phyloP scores from a whole-genome alignment of 1,140 invertebrate genomes.

The Pollicipes pollicipes region DNA sequence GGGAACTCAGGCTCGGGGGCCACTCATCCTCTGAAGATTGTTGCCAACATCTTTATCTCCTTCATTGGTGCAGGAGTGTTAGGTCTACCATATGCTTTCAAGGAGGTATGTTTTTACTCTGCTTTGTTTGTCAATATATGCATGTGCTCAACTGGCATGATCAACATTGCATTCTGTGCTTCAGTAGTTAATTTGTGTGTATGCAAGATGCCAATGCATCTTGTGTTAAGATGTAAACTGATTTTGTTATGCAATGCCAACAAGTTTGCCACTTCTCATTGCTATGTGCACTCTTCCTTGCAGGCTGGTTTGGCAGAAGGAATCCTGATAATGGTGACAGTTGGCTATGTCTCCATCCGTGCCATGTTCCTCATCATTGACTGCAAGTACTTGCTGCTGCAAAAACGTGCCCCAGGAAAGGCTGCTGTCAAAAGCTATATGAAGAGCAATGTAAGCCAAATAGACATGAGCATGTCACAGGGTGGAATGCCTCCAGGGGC shows the following conservation, averaged over 20 bases:
- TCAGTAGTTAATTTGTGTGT: no score
- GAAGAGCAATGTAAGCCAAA: no score
- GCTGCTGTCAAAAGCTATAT: no score
- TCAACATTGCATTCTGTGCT: no score
- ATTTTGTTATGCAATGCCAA: no score
- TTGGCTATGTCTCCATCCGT: slow-evolving; percentile 26
- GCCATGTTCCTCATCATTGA: slow-evolving; percentile 30
- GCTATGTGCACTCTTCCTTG: slow-evolving; percentile 15
- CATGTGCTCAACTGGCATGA: no score
- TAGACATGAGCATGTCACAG: no score
- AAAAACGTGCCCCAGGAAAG: not conserved
- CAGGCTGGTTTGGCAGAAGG: slow-evolving; percentile 32
- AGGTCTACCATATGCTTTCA: slow-evolving; percentile 31
- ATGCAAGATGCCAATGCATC: no score
- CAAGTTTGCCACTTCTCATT: no score
- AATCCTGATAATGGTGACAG: slow-evolving; percentile 26
- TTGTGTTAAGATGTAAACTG: no score
- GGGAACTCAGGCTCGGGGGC: slow-evolving; percentile 5
- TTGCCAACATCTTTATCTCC: slow-evolving; percentile 32
- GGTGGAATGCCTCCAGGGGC: no score
- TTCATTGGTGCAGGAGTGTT: slow-evolving; percentile 32
- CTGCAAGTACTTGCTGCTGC: slow-evolving; percentile 25
- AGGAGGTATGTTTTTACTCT: slow-evolving; percentile 27
- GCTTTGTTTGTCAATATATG: no score
- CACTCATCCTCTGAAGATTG: slow-evolving; percentile 25